Base-by-base conservation (phyloP, 2,888 invertebrate genomes). In the Philhelius pedissequus region DNA sequence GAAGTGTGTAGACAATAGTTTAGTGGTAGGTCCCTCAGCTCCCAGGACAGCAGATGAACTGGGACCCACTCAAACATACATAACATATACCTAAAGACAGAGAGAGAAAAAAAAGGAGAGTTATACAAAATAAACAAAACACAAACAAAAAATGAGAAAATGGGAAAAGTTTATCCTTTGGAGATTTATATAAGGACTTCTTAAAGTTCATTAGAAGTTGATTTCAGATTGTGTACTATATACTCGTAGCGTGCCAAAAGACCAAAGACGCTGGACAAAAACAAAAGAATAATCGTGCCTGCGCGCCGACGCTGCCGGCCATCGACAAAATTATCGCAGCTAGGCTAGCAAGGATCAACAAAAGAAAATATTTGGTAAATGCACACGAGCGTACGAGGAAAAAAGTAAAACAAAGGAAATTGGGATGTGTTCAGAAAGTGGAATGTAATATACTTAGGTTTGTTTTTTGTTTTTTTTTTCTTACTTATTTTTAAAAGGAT, bases 151-250 rank as follows among this genome's bases (percentile, higher is more conserved):
- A 54, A 62, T 56, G 27, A 30, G 48, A 75, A 68, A 84, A 84
- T 84, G 71, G 66, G 71, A 84, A 84, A 84, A 84, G 84, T 84
- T 84, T 84, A 84, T 84, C 70, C 84, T 71, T 80, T 76, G 64
- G 84, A 84, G 84, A 76, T 84, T 84, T 84, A 80, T 64, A 70
- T 70, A 80, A 75, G 79, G 84, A 84, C 80, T 84, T 80, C 80
- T 84, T 80, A 80, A 84, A 84, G 80, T 84, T 84, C 84, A 84
- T 84, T 80, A 84, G 84, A 84, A 84, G 84, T 84, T 84, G 84
- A 84, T 84, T 84, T 84, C 75, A 68, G 68, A 84, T 62, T 48
- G 45, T 48, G 15, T 62, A 25, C 38, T 40, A 22, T 75, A 80
- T 66, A n/a, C n/a, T n/a, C n/a, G n/a, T n/a, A 84, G 58, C 70